Base-by-base conservation (phyloP, 35 echinoderm and acorn worm species). In the Nesometra sesokonis region DNA sequence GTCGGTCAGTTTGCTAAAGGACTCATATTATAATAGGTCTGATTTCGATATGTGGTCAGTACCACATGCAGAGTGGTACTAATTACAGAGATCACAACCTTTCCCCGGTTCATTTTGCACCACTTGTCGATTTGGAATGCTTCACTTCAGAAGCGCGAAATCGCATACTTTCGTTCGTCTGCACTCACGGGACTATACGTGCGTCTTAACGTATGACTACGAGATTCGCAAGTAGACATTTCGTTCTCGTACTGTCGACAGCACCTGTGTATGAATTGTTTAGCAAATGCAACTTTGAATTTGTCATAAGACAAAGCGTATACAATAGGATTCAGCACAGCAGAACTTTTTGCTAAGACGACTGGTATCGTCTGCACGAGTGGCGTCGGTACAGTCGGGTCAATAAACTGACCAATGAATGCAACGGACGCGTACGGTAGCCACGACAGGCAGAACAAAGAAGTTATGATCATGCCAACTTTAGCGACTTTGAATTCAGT, bases 381-480 rank as follows among this genome's bases (percentile, higher is more conserved):
- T 5, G 84, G 46, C 5, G 32, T 13, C 29, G 76, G 15, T 57
- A 86, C 0, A 29, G 40, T 13, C 5, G 84, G 36, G 32, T 86
- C 52, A 3, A 86, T 67, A 34, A 47, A 86, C 31, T 47, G 36
- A 57, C 84, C 47, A 11, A 76, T 76, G 11, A 86, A 40, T 11
- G 36, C 36, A 17, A 86, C 84, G 29, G 29, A 67, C 0, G 84
- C 84, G 32, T 86, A 86, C 19, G 84, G 84, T 9, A 30, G 31
- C 84, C 84, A 86, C 46, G 84, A 76, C 34, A 86, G 76, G 5
- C 46, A 30, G 57, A 86, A 86, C 84, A 86, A 32, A 21, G 84
- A 0, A 47, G 57, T 86, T 2, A 86, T 15, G 40, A 32, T 32
- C 84, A 86, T 76, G 1, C 36, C 39, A 2, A 86, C 76, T 34